These are phyloP conservation scores for Hesperia comma DNA, from an alignment of 2,888 invertebrate species.

Conservation along the genomic window DNA sequence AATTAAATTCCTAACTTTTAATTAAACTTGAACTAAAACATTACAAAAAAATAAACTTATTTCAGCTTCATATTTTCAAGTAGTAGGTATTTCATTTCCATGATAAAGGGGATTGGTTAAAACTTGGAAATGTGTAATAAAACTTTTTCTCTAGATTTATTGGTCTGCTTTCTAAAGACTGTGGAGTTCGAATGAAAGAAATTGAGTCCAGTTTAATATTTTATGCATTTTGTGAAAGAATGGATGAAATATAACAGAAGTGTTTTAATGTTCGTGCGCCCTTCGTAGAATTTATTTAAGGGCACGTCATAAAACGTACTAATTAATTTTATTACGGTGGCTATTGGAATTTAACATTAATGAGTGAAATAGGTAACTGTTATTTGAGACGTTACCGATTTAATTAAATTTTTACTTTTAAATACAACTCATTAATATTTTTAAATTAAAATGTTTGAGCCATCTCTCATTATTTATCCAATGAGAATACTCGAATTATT, in stretches of 20 bases:
- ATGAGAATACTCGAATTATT: too few relatives aligned
- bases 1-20: background rate
- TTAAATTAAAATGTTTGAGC: too few relatives aligned
- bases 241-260: constrained; percentile 5
- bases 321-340: background rate
- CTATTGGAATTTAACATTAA: background rate
- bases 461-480: too few relatives aligned
- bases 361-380: background rate
- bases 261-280: background rate
- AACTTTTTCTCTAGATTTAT: constrained; percentile 10
- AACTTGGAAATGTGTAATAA: constrained; percentile 10
- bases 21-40: background rate
- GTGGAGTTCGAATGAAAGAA: constrained; percentile 7
- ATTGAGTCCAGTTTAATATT: constrained; percentile 7
- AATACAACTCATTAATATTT: too few relatives aligned
- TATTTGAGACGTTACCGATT: too few relatives aligned
- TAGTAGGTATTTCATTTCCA: constrained; percentile 13
- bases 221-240: constrained; percentile 12
- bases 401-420: too few relatives aligned
- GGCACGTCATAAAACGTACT: background rate
- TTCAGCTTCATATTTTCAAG: background rate
- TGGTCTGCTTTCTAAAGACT: constrained; percentile 12
- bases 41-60: background rate
- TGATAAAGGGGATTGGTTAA: constrained; percentile 17
- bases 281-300: background rate